Evolutionary conservation across 1,140 invertebrate genomes (phyloP).

Genomic region (Papilio helenus): DNA sequence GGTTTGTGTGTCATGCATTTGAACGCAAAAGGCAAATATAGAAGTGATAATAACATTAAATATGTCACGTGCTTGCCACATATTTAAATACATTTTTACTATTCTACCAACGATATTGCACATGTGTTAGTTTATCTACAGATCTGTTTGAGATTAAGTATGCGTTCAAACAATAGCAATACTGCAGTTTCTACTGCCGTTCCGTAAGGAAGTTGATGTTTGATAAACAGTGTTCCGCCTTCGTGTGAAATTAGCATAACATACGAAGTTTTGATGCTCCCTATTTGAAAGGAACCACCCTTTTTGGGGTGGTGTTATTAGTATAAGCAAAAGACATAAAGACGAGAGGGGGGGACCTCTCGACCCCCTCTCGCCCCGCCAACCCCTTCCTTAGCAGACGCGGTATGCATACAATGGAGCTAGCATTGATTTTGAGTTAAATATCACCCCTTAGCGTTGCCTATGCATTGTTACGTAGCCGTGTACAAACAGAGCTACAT

Average conservation of each 20-base stretch:
- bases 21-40: neutral
- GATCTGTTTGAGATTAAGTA: too few species aligned
- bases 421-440: conserved; percentile 75
- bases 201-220: too few species aligned
- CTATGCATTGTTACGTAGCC: conserved; percentile 57
- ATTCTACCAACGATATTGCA: neutral
- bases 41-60: too few species aligned
- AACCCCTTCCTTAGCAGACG: conserved; percentile 58
- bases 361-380: conserved; percentile 47
- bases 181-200: neutral
- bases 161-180: neutral
- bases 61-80: too few species aligned
- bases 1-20: neutral
- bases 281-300: conserved; percentile 64
- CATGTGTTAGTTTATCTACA: neutral
- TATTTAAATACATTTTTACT: too few species aligned
- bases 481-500: conserved; percentile 71
- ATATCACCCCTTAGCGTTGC: conserved; percentile 67
- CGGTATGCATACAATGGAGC: conserved; percentile 72
- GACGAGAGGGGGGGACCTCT: conserved; percentile 19
- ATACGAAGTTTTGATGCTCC: conserved; percentile 68
- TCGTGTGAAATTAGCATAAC: conserved; percentile 50
- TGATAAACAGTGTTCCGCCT: neutral
- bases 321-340: conserved; percentile 76
- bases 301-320: conserved; percentile 71